Conservation (phyloP, 2,888 invertebrate genomes). For the Pogonocherus hispidulus region DNA sequence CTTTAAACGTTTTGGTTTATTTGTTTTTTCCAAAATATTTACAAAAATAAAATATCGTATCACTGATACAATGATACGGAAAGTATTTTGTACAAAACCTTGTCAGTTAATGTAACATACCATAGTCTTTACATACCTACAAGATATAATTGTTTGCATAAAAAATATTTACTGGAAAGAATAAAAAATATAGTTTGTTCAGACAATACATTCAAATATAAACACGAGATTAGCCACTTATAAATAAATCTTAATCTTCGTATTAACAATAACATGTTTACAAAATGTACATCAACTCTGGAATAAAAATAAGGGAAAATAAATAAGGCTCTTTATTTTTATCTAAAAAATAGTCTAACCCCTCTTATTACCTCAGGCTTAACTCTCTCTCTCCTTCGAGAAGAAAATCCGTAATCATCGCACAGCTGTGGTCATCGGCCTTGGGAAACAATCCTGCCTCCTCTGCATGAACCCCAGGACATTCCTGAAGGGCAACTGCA, state of each 20-base stretch:
- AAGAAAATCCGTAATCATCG: conserved; percentile 56
- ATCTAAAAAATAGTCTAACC: conserved; percentile 29
- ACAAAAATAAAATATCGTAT: conserved; percentile 16
- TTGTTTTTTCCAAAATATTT: conserved; percentile 22
- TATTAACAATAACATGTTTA: conserved; percentile 40
- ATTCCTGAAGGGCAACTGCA: conserved; percentile 79
- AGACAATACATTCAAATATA: conserved; percentile 30
- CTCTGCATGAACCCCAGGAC: conserved; percentile 72
- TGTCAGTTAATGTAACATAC: conserved; percentile 61
- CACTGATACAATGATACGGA: conserved; percentile 31
- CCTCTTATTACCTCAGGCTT: conserved; percentile 58
- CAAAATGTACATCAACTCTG: conserved; percentile 17
- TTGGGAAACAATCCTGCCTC: conserved; percentile 66
- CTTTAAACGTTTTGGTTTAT: not conserved
- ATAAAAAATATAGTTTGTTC: conserved; percentile 21
- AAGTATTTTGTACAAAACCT: conserved; percentile 20
- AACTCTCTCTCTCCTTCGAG: conserved; percentile 62
- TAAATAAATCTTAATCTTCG: conserved; percentile 39
- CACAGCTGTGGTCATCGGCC: conserved; percentile 65
- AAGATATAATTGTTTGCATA: conserved; percentile 36
- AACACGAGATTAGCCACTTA: conserved; percentile 33
- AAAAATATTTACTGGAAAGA: conserved; percentile 11
- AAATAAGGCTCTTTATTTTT: conserved; percentile 29
- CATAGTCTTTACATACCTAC: conserved; percentile 41
- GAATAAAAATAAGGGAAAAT: conserved; percentile 32